Base-by-base conservation (phyloP, 2,113 vertebrate genomes). In the Prunella himalayana region DNA sequence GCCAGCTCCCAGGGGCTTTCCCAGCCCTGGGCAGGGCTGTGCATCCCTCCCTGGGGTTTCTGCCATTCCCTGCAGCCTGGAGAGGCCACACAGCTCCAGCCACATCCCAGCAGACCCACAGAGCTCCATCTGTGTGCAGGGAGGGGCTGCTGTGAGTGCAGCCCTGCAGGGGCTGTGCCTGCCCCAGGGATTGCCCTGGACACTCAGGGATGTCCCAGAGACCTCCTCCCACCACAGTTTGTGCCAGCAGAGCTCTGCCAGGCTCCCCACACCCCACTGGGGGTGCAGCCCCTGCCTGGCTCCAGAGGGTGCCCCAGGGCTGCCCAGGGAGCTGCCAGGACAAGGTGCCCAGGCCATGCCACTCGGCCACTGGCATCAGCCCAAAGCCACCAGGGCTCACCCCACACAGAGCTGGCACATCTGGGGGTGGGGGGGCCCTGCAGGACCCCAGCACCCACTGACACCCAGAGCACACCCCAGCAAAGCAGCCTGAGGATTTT, bases 371-470 rank as follows among this genome's bases (percentile, higher is more conserved):
- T n/a, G 31, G 14, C 18, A 6, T 7, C 49, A 44, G 27, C 68
- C 12, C 10, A 2, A 8, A 1, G 31, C 39, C 14, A 0, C 9
- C 33, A 0, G 0, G 30, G 22, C 73, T 41, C 86, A n/a, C 28
- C 14, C 20, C 11, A 0, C 1, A 16, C 7, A 41, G 27, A 51
- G 31, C 21, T 1, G 2, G 3, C 9, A 3, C 17, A 15, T 15
- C 33, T 15, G 27, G 37, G 59, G 33, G 30, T 7, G 31, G 39
- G 45, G 45, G 23, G 35, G 6, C 19, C 35, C 57, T 41, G 69
- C 45, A 56, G 78, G 49, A 60, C 30, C 17, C 4, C 53, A 56
- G 41, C 69, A 20, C 37, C 56, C 82, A 21, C 3, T 0, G 0
- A 25, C 60, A 33, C 13, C 39, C 72, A 20, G 33, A 41, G 20